phyloP scores from a whole-genome alignment of 2,113 vertebrate genomes.

The Nyctereutes procyonoides region DNA sequence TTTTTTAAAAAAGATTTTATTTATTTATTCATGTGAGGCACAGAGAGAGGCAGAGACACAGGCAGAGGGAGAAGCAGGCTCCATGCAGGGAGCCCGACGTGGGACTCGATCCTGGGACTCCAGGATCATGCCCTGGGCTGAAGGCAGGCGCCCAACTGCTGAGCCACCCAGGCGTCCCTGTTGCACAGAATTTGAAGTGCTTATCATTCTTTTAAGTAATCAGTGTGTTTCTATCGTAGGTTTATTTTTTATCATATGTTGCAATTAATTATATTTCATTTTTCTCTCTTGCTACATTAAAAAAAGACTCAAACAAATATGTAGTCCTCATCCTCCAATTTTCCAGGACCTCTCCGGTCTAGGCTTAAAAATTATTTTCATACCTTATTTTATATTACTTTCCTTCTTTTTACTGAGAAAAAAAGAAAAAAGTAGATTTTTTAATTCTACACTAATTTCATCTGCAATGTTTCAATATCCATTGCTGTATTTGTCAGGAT shows the following conservation, averaged over 20 bases:
- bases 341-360: background rate
- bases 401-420: background rate
- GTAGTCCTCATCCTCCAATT: background rate
- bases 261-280: background rate
- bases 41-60: too few species aligned
- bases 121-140: too few species aligned
- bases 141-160: too few species aligned
- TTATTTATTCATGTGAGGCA: too few species aligned
- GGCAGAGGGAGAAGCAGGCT: too few species aligned
- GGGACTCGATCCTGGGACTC: too few species aligned
- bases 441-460: background rate
- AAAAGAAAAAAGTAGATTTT: background rate
- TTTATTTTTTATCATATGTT: background rate
- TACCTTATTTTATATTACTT: background rate
- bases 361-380: slow-evolving; percentile 17
- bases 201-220: background rate
- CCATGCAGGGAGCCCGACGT: too few species aligned
- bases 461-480: background rate
- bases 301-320: background rate
- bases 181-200: background rate
- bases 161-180: too few species aligned
- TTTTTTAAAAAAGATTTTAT: too few species aligned
- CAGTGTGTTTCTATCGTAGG: background rate
- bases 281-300: background rate
- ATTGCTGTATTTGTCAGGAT: background rate